Evolutionary conservation across 30 jellyfish, hydroid and myxozoan species (phyloP).

Genomic region (Turritopsis dohrnii): DNA sequence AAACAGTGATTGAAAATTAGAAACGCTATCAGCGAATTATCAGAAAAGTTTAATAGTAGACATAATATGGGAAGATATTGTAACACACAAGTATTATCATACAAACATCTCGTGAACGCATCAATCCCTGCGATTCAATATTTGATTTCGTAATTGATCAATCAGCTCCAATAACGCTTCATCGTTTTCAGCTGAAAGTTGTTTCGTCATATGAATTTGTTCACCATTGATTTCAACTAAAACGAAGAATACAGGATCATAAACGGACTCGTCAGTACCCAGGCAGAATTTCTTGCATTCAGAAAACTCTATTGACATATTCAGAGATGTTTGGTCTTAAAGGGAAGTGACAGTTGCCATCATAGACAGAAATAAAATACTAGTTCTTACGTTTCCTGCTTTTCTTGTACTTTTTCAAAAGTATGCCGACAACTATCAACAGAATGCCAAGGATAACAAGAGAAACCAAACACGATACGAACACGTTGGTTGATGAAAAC

Average conservation of each 20-base stretch:
- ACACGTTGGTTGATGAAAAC: neutral
- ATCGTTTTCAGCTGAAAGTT: neutral
- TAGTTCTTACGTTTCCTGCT: neutral
- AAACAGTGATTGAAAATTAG: no score
- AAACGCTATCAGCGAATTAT: no score
- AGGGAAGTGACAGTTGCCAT: no score
- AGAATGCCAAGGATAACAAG: neutral
- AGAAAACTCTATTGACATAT: no score
- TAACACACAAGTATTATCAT: neutral
- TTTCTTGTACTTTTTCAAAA: neutral
- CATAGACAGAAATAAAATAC: no score
- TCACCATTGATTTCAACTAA: neutral
- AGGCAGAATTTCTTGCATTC: no score
- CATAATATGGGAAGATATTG: no score
- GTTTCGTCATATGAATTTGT: neutral
- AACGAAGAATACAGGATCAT: neutral
- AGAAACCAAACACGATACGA: neutral
- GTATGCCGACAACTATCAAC: neutral
- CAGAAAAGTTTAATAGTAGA: no score
- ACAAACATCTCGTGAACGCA: neutral
- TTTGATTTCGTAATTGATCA: neutral
- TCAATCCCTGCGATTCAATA: neutral
- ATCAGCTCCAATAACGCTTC: neutral
- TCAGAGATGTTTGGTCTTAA: no score
- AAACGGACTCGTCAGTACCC: neutral